Evolutionary conservation across 2,888 invertebrate genomes (phyloP).

Genomic region (Drepanosiphum platanoidis): DNA sequence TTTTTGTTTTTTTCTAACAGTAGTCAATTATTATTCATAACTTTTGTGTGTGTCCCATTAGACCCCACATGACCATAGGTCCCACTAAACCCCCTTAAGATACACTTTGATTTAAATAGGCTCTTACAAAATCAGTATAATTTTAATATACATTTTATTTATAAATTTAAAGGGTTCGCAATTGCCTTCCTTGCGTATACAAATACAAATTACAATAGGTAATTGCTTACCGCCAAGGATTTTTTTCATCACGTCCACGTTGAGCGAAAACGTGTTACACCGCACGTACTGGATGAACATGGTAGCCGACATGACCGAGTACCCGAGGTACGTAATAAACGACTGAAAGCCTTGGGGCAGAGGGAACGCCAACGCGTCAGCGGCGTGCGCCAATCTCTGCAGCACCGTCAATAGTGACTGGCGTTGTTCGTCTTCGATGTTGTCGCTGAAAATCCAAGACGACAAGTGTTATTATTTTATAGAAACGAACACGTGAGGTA

Average conservation of each 20-base stretch:
- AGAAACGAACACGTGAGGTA: neutral
- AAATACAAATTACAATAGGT: neutral
- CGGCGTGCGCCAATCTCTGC: constrained; percentile 83
- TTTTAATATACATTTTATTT: too few relatives aligned
- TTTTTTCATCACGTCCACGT: constrained; percentile 86
- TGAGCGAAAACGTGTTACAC: constrained; percentile 83
- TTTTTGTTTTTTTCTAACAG: too few relatives aligned
- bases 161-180: too few relatives aligned
- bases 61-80: too few relatives aligned
- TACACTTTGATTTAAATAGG: too few relatives aligned
- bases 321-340: constrained; percentile 88
- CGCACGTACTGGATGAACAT: constrained; percentile 86
- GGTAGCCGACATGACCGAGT: constrained; percentile 79
- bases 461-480: neutral
- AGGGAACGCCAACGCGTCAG: constrained; percentile 83
- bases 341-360: constrained; percentile 88
- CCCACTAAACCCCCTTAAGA: too few relatives aligned
- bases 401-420: constrained; percentile 80
- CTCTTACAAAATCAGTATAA: too few relatives aligned
- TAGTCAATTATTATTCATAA: too few relatives aligned
- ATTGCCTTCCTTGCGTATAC: too few relatives aligned
- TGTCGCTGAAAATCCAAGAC: constrained; percentile 72
- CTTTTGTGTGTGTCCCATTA: too few relatives aligned
- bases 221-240: constrained; percentile 77
- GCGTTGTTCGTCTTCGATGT: constrained; percentile 76